Conservation (phyloP, 2,797 vertebrate species). For the Aythya fuligula region DNA sequence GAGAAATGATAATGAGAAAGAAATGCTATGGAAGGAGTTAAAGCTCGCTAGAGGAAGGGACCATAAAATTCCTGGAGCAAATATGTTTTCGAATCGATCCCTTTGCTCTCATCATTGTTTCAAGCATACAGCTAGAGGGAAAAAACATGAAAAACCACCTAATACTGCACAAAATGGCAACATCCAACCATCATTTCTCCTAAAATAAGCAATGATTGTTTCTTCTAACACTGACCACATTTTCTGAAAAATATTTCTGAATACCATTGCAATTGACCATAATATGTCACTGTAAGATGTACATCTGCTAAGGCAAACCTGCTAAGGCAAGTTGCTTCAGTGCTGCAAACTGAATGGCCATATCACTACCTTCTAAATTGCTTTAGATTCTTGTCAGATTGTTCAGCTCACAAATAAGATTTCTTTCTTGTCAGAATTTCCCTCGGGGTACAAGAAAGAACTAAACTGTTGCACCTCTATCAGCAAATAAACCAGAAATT, state of each 20-base stretch:
- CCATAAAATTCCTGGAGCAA: neutral
- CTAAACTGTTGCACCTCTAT: neutral
- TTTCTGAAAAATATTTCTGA: neutral
- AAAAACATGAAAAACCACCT: neutral
- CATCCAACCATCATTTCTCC: neutral
- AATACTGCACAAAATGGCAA: neutral
- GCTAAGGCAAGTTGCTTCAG: too few species aligned
- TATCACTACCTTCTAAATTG: neutral
- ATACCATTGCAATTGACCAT: neutral
- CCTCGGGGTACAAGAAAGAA: neutral
- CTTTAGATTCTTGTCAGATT: neutral
- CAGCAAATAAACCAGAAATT: neutral
- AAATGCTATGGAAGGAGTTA: neutral
- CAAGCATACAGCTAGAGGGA: fast-evolving
- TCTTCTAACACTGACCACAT: neutral
- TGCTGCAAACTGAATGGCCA: neutral
- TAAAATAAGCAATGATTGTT: neutral
- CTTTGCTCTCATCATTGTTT: neutral
- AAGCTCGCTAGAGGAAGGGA: neutral
- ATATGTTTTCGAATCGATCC: neutral
- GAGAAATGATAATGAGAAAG: neutral
- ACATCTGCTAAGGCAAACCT: neutral
- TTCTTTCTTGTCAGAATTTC: neutral
- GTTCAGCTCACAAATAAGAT: neutral
- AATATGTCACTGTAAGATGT: neutral